These are phyloP conservation scores for Didymodactylos carnosus DNA, from an alignment of 2,888 invertebrate genomes.

Conservation along the genomic window DNA sequence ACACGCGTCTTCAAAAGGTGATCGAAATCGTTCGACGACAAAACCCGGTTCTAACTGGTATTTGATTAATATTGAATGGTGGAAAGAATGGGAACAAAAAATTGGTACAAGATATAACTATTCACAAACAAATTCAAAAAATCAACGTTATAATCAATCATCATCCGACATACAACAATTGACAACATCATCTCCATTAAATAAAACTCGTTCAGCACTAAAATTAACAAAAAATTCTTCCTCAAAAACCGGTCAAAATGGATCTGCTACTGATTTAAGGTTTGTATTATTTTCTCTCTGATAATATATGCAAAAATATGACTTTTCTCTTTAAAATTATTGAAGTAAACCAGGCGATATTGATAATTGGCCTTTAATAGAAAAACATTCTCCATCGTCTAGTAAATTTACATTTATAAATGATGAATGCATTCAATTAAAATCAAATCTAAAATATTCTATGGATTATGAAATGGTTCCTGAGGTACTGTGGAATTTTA, in stretches of 20 bases:
- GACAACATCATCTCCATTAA: background rate
- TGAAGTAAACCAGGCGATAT: background rate
- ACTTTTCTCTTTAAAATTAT: no score
- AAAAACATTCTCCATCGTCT: background rate
- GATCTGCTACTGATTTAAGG: background rate
- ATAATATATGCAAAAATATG: no score
- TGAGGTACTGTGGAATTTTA: slow-evolving; percentile 64
- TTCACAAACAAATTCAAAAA: no score
- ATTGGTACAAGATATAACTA: no score
- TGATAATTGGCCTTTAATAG: background rate
- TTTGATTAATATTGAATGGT: background rate
- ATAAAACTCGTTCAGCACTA: background rate
- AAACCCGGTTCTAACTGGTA: background rate
- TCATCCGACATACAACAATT: no score
- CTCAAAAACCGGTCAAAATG: background rate
- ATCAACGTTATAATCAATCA: no score
- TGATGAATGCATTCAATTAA: slow-evolving; percentile 65
- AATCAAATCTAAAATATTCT: slow-evolving; percentile 41
- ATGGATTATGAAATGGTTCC: slow-evolving; percentile 69
- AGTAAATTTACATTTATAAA: slow-evolving; percentile 54
- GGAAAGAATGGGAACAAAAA: background rate
- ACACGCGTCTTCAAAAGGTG: no score
- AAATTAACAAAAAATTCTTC: background rate
- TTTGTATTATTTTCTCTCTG: background rate
- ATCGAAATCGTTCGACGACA: background rate